Conservation (phyloP, 2,888 invertebrate genomes). For the Sussaba pulchella region DNA sequence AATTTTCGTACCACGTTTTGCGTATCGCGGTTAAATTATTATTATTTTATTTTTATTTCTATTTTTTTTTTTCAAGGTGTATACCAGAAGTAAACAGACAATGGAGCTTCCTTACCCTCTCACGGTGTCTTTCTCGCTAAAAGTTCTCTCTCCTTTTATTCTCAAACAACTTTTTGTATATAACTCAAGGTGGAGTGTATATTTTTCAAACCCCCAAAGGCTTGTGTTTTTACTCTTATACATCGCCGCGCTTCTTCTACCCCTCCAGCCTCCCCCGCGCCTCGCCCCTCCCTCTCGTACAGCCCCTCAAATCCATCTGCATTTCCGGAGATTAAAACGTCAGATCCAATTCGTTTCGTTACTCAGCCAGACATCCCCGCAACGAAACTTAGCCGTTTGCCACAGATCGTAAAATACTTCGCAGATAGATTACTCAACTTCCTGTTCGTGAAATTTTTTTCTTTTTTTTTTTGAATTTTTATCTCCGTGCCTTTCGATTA, state of each 20-base stretch:
- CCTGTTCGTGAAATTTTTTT: not conserved
- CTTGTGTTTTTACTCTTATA: conserved; percentile 57
- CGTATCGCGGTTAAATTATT: conserved; percentile 15
- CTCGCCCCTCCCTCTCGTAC: no score
- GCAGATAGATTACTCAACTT: conserved; percentile 14
- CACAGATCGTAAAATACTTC: conserved; percentile 25
- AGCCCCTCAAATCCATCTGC: conserved; percentile 80
- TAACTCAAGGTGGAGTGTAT: not conserved
- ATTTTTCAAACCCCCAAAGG: conserved; percentile 33
- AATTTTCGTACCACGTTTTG: conserved; percentile 41
- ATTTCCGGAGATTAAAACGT: conserved; percentile 83
- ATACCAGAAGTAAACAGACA: not conserved
- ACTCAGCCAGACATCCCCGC: not conserved
- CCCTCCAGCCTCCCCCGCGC: no score
- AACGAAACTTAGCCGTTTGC: conserved; percentile 28
- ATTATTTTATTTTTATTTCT: conserved; percentile 15
- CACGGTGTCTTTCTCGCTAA: conserved; percentile 4
- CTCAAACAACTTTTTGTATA: conserved; percentile 33
- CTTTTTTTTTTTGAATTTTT: not conserved
- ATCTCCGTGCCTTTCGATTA: no score
- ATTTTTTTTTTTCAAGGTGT: not conserved
- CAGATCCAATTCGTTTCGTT: conserved; percentile 75
- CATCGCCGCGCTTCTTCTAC: conserved; percentile 29
- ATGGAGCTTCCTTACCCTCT: conserved; percentile 4
- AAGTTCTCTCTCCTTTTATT: not conserved